Evolutionary conservation across 2,797 vertebrate genomes (phyloP), one percentile per base, ranked within the genome.

Genomic region (Pantherophis alleghaniensis): DNA sequence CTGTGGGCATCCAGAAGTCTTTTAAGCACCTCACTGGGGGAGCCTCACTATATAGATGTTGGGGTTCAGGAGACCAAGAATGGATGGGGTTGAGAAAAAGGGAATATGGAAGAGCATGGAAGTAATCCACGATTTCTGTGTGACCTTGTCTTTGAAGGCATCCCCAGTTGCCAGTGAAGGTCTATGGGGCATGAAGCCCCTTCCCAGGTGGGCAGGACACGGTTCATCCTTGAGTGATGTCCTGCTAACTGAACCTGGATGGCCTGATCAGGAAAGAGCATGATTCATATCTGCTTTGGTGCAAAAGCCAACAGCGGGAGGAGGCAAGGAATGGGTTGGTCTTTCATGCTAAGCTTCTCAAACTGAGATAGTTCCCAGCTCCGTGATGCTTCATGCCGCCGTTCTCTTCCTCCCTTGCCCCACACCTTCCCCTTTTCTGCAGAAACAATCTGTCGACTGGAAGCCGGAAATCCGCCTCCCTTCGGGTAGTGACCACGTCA

Each of bases 391-490:
- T 47, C 74, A 83, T 24, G 22, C 14, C 24, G 2, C 51, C 0
- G 2, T 22, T 20, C 86, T 53, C 79, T 55, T 1, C 94, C 9
- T 91, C 53, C 60, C 91, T 90, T 92, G 12, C 55, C 28, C 7
- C 22, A 22, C 20, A 59, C 93, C 4, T 5, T 55, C 90, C 47
- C 11, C 0, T 32, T 93, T 95, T 61, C 89, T 88, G 63, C 96
- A 99, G 99, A 98, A 98, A 90, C 98, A 98, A 10, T 97, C 98
- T 0, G 89, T 97, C 0, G 98, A 98, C 2, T 99, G 99, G 99
- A 99, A 99, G 96, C 98, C 98, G 0, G 99, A 99, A 96, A 98
- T 99, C 96, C 97, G 98, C 37, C 95, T 99, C 90, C 98, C 99
- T 0, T 98, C 98, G 0, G 96, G 93, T 96, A 99, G 98, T 0